Evolutionary conservation across 2,113 vertebrate species (phyloP), one percentile per base, ranked within the genome.

Genomic region (Caranx ignobilis): DNA sequence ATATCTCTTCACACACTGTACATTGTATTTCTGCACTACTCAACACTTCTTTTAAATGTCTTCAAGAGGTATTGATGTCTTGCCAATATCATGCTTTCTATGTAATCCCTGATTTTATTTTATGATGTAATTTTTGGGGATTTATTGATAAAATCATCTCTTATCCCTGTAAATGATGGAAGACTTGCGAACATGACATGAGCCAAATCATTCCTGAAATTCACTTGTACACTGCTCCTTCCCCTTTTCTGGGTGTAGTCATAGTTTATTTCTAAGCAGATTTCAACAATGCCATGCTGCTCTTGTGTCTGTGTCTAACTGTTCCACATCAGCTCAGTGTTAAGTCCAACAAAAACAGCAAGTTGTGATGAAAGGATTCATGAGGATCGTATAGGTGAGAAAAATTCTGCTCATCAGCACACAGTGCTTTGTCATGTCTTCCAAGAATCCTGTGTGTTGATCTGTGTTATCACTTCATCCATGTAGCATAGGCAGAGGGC

Each of bases 381-480:
- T 12, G 6, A 6, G 3, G 15, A 15, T 61, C n/a, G 18, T 35
- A 6, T 63, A 16, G 0, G 18, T 60, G 21, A 45, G 56, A 54
- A 35, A 9, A 39, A 34, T 39, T 66, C 35, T 39, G 56, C 34
- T 68, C 57, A 3, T 77, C 31, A 31, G 31, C 37, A 59, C 50
- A 31, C 11, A 18, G 54, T 52, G 71, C 60, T 67, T 59, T 6
- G 59, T 83, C 75, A 50, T 66, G 56, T 79, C 81, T 87, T 81
- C 65, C 59, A 8, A 55, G 78, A 84, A 75, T 31, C 39, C 16
- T 31, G 70, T 7, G 0, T 71, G 61, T 21, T 34, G 21, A 59
- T 72, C 43, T 48, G 48, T 48, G 43, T 74, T 85, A 85, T 89
- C 80, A 1, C 32, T 2, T 48, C 55, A 37, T 85, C 64, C 79